Percentiles rank a stretch among this genome's conserved stretches.
Evolutionary conservation across 2,888 invertebrate species (phyloP).

Genomic region (Augiades crinisus): DNA sequence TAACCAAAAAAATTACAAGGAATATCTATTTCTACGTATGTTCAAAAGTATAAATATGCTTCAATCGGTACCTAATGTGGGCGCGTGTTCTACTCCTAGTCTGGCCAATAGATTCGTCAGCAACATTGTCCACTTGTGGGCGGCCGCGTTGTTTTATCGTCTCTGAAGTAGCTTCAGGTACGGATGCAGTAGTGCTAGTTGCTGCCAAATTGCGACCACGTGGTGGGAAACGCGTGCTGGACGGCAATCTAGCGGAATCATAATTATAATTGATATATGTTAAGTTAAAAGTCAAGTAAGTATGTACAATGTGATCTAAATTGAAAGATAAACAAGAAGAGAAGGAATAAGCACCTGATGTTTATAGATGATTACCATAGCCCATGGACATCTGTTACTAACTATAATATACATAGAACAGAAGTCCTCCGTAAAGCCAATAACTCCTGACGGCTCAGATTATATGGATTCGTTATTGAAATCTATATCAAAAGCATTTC

Average conservation of each 20-base stretch:
- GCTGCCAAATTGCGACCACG: constrained; percentile 79
- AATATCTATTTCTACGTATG: not conserved
- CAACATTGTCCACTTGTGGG: constrained; percentile 65
- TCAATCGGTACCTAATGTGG: constrained; percentile 73
- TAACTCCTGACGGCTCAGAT: too few relatives aligned
- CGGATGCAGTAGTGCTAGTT: constrained; percentile 73
- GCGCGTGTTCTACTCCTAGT: constrained; percentile 81
- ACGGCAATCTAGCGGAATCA: constrained; percentile 82
- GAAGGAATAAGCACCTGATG: too few relatives aligned
- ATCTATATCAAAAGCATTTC: too few relatives aligned
- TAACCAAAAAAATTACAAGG: not conserved
- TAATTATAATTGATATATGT: not conserved
- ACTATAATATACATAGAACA: too few relatives aligned
- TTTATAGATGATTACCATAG: too few relatives aligned
- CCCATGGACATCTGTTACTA: too few relatives aligned
- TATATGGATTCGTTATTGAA: too few relatives aligned
- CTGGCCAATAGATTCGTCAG: constrained; percentile 73
- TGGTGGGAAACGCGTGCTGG: constrained; percentile 93
- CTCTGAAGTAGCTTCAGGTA: constrained; percentile 70
- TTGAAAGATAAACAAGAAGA: too few relatives aligned
- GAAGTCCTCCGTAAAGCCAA: too few relatives aligned
- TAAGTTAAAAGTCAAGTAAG: not conserved
- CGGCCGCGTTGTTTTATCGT: constrained; percentile 64
- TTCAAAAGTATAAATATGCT: not conserved
- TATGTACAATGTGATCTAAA: too few relatives aligned